Evolutionary conservation across 2,113 vertebrate species (phyloP).

Genomic region (Eulemur macaco): DNA sequence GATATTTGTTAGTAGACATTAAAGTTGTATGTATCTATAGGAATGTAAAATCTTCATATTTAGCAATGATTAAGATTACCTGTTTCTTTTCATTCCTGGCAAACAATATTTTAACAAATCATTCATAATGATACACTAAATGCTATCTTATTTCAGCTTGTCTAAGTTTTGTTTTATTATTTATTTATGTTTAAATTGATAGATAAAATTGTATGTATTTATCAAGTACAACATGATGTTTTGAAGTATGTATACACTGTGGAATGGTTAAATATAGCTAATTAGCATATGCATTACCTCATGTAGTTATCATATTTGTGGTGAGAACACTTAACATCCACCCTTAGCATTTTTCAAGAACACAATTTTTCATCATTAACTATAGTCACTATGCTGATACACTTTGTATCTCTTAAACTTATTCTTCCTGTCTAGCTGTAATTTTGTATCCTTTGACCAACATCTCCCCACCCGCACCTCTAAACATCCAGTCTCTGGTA

Average conservation of each 20-base stretch:
- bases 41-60: not conserved
- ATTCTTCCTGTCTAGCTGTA: not conserved
- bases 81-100: not conserved
- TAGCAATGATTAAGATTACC: not conserved
- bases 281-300: not conserved
- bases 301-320: not conserved
- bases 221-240: not conserved
- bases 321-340: not conserved
- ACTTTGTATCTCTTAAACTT: not conserved
- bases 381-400: not conserved
- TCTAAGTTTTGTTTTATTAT: not conserved
- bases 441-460: not conserved
- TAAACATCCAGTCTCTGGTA: not conserved
- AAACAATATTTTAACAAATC: not conserved
- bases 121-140: not conserved
- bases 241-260: not conserved
- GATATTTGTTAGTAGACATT: not conserved
- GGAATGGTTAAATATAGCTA: not conserved
- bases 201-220: not conserved
- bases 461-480: not conserved
- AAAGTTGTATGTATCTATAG: not conserved
- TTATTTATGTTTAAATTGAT: not conserved
- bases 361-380: not conserved
- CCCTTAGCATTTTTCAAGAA: not conserved
- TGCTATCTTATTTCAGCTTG: not conserved